A percentile compares a stretch with the other conserved stretches of the same genome.
phyloP scores from a whole-genome alignment of 2,888 invertebrate species.

The Lottia scabra region DNA sequence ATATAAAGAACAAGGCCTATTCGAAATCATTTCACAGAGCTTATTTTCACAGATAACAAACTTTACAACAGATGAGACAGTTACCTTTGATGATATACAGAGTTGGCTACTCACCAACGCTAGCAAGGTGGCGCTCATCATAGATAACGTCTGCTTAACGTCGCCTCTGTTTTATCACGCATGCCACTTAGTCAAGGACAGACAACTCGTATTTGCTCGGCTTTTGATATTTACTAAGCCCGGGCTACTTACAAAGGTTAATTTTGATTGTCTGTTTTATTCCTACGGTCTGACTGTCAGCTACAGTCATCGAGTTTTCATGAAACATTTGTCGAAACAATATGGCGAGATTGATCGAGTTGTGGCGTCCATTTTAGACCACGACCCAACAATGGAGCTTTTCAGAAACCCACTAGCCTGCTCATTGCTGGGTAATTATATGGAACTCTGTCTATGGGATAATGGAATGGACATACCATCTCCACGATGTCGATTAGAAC shows the following conservation, averaged over 20 bases:
- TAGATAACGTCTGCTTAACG: slow-evolving; percentile 34
- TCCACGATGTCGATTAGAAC: background rate
- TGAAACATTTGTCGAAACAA: slow-evolving; percentile 26
- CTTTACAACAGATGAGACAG: background rate
- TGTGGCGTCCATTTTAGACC: slow-evolving; percentile 22
- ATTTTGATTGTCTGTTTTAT: slow-evolving; percentile 35
- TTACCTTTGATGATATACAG: slow-evolving; percentile 16
- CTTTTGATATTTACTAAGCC: slow-evolving; percentile 29
- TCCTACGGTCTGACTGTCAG: slow-evolving; percentile 35
- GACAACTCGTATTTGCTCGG: slow-evolving; percentile 30
- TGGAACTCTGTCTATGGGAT: slow-evolving; percentile 8
- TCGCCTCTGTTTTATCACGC: slow-evolving; percentile 29
- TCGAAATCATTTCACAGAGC: background rate
- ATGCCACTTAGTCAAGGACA: slow-evolving; percentile 24
- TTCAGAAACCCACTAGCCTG: slow-evolving; percentile 33
- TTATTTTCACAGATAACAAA: background rate
- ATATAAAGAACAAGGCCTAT: background rate
- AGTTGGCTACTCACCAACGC: slow-evolving; percentile 33
- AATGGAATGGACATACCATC: background rate
- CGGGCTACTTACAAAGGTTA: slow-evolving; percentile 26
- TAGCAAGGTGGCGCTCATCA: slow-evolving; percentile 32
- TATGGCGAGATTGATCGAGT: slow-evolving; percentile 27
- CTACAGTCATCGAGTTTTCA: slow-evolving; percentile 31
- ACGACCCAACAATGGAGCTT: slow-evolving; percentile 32
- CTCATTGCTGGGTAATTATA: slow-evolving; percentile 29